Evolutionary conservation across 2,888 invertebrate genomes (phyloP).

Genomic region (Cheilosia scutellata): DNA sequence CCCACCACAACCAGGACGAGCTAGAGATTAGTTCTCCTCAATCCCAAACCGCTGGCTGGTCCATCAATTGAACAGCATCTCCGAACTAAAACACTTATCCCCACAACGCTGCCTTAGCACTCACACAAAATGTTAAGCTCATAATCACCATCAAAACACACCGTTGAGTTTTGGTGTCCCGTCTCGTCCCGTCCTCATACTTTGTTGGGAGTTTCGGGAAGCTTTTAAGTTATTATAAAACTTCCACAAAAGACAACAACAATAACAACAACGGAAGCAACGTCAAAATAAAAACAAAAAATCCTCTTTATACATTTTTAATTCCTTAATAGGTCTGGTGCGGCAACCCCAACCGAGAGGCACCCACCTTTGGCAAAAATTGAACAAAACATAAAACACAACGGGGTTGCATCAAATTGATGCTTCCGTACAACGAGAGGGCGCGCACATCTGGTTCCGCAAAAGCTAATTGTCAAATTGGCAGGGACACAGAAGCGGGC

Average conservation of each 20-base stretch:
- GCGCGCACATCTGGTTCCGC: conserved; percentile 74
- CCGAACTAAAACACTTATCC: conserved; percentile 14
- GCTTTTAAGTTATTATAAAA: conserved; percentile 76
- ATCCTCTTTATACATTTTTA: conserved; percentile 75
- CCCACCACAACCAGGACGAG: neutral
- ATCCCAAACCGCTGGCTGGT: neutral
- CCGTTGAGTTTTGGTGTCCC: conserved; percentile 9
- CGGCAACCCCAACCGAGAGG: conserved; percentile 29
- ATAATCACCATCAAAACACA: conserved; percentile 46
- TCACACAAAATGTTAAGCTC: conserved; percentile 36
- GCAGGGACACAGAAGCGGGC: conserved; percentile 47
- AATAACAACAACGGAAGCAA: neutral
- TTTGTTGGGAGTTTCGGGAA: conserved; percentile 49
- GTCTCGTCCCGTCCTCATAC: neutral
- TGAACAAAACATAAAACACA: conserved; percentile 56
- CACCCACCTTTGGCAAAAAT: conserved; percentile 56
- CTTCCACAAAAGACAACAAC: conserved; percentile 65
- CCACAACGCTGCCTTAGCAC: conserved; percentile 1
- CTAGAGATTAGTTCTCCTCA: neutral
- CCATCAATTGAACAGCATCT: conserved; percentile 55
- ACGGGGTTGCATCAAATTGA: conserved; percentile 74
- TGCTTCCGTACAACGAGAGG: conserved; percentile 65
- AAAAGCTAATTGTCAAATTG: conserved; percentile 76
- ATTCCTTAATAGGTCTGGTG: conserved; percentile 75
- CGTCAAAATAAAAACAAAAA: conserved; percentile 15